A percentile compares a stretch with the other conserved stretches of the same genome.
Evolutionary conservation across 2,113 vertebrate genomes (phyloP).

Genomic region (Takifugu flavidus): DNA sequence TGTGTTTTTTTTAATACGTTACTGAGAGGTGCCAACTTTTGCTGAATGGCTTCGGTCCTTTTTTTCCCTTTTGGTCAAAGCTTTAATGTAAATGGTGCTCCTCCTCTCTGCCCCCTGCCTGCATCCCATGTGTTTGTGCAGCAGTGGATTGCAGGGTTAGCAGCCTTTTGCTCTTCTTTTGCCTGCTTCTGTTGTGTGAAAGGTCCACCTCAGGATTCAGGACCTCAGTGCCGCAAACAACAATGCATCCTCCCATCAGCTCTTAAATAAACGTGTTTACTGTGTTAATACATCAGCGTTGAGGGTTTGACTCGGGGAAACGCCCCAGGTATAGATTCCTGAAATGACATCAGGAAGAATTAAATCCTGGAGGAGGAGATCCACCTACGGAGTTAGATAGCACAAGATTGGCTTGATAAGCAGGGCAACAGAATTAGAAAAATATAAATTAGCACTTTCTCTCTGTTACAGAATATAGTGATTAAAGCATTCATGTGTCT

Average conservation of each 20-base stretch:
- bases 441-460: no score
- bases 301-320: slow-evolving; percentile 28
- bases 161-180: slow-evolving; percentile 6
- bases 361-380: slow-evolving; percentile 10
- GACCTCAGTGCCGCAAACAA: slow-evolving; percentile 57
- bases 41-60: slow-evolving; percentile 28
- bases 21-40: slow-evolving; percentile 61
- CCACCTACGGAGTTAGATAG: slow-evolving; percentile 5
- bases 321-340: slow-evolving; percentile 31
- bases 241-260: slow-evolving; percentile 51
- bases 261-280: slow-evolving; percentile 69
- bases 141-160: slow-evolving; percentile 22
- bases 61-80: slow-evolving; percentile 45
- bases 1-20: slow-evolving; percentile 6
- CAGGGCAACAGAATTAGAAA: slow-evolving; percentile 9
- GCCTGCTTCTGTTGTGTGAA: slow-evolving; percentile 50
- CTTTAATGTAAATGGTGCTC: slow-evolving; percentile 67
- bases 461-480: no score
- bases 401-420: slow-evolving; percentile 26
- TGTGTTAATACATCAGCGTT: slow-evolving; percentile 49
- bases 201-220: slow-evolving; percentile 54
- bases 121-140: slow-evolving; percentile 25
- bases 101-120: slow-evolving; percentile 51
- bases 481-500: no score
- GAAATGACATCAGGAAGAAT: slow-evolving; percentile 14